phyloP scores from a whole-genome alignment of 2,797 vertebrate species.

The Pseudopleuronectes americanus region DNA sequence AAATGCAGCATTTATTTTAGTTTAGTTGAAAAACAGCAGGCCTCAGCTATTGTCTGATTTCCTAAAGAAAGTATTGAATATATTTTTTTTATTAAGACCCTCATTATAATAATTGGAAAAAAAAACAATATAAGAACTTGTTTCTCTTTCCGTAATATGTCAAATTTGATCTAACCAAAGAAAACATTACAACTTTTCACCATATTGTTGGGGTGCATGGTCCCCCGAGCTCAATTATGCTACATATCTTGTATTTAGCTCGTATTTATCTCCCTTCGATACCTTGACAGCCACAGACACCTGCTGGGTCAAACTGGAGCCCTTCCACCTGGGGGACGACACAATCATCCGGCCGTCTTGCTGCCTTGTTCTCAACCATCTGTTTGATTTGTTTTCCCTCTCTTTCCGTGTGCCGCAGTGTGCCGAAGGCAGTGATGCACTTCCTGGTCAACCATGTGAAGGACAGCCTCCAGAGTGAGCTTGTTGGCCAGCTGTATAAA shows the following conservation, averaged over 20 bases:
- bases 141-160: too few species aligned
- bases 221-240: neutral
- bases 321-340: constrained; percentile 24
- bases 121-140: too few species aligned
- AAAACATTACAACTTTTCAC: neutral
- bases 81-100: too few species aligned
- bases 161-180: neutral
- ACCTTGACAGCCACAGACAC: constrained; percentile 17
- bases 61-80: too few species aligned
- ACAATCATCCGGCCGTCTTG: constrained; percentile 35
- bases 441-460: constrained; percentile 99
- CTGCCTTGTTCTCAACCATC: constrained; percentile 56
- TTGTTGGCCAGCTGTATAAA: constrained; percentile 97
- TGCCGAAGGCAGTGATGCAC: constrained; percentile 99
- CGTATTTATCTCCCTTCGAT: constrained; percentile 9
- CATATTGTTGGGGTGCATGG: neutral
- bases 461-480: constrained; percentile 97
- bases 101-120: too few species aligned
- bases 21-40: too few species aligned
- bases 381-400: constrained; percentile 39
- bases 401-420: constrained; percentile 78
- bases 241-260: constrained; percentile 15
- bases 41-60: too few species aligned
- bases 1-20: too few species aligned
- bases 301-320: constrained; percentile 18